These are phyloP conservation scores for Timandra comae DNA, from an alignment of 2,888 invertebrate species.

Conservation along the genomic window DNA sequence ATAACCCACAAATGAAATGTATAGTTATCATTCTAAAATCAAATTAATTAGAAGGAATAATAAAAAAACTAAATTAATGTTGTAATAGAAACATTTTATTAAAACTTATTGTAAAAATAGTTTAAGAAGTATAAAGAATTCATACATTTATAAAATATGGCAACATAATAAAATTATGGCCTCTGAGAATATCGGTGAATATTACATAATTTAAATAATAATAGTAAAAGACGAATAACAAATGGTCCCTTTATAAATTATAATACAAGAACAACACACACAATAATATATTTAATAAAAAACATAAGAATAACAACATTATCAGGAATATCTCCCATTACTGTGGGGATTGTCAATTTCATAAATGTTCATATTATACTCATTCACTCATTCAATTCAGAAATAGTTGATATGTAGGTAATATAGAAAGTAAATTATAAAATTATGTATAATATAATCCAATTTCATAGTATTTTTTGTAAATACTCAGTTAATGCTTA, in stretches of 20 bases:
- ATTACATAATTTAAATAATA: conserved; percentile 14
- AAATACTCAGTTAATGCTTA: no score
- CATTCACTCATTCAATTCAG: no score
- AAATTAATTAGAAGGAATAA: no score
- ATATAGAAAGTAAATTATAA: no score
- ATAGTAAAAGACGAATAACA: conserved; percentile 23
- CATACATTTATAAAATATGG: conserved; percentile 37
- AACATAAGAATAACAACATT: not conserved
- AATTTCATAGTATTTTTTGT: no score
- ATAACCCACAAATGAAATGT: no score
- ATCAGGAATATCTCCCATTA: no score
- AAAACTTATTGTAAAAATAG: conserved; percentile 29
- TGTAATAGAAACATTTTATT: conserved; percentile 38
- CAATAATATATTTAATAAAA: conserved; percentile 11
- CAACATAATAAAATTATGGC: conserved; percentile 42
- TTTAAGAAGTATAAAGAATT: conserved; percentile 24
- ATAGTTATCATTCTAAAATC: no score
- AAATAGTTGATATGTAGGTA: no score
- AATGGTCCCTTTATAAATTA: conserved; percentile 44
- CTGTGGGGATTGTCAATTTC: no score
- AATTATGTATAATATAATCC: no score
- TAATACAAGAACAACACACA: conserved; percentile 5
- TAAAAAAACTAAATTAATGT: conserved; percentile 10
- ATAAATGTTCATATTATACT: no score
- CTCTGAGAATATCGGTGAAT: conserved; percentile 26